Evolutionary conservation across 2,888 invertebrate genomes (phyloP), one percentile per base, ranked within the genome.

Genomic region (Pinctada fucata): DNA sequence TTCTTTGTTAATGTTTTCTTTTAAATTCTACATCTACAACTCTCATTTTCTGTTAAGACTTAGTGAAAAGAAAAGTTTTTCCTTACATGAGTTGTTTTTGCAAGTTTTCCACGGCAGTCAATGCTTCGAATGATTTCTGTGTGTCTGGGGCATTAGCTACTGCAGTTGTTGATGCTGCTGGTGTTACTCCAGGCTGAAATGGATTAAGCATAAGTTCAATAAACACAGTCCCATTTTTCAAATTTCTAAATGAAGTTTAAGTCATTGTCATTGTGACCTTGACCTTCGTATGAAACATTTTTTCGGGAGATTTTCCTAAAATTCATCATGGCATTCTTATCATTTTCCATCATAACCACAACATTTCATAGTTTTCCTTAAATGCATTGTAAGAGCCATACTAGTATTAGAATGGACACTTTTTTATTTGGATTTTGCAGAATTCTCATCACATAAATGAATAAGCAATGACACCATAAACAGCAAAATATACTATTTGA

Each of bases 11-110:
- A n/a, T n/a, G n/a, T n/a, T n/a, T n/a, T n/a, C n/a, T n/a, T n/a
- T n/a, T n/a, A n/a, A n/a, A n/a, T n/a, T n/a, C n/a, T n/a, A n/a
- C n/a, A n/a, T n/a, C n/a, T n/a, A n/a, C n/a, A n/a, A n/a, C n/a
- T n/a, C n/a, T n/a, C n/a, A n/a, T n/a, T 31, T 31, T 31, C 31
- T 31, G 31, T 31, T 31, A 0, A 31, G 31, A 31, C 31, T 31
- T 31, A 1, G 31, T 31, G 1, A 31, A 31, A 31, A 31, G 31
- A 31, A 31, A 31, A 31, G 31, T 31, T 31, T 31, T 31, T 58
- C 13, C 91, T 89, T 83, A 92, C 92, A 91, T 67, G 6, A 92
- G 85, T 66, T 90, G 90, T 69, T 82, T 83, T 78, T 91, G 91
- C 47, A 92, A 85, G n/a, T 84, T 81, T 8, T 89, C 85, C 3